Conservation (phyloP, 2,888 invertebrate species). For the Thecocarcelia acutangulata region DNA sequence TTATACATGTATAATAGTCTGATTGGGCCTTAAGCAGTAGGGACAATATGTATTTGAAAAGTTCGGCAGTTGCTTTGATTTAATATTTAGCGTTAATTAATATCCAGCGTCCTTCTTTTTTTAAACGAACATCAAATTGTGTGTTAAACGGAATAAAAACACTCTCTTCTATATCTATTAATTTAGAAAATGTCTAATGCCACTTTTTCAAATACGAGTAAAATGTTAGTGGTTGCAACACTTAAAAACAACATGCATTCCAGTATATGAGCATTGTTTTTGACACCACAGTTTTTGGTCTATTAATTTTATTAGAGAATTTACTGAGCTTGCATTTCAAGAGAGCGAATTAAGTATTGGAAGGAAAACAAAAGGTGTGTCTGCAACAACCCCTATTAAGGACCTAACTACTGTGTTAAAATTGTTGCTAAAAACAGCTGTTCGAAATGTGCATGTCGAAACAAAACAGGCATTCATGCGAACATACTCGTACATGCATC, state of each 20-base stretch:
- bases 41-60: too few relatives aligned
- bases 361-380: conserved; percentile 42
- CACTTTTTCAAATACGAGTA: too few relatives aligned
- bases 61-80: too few relatives aligned
- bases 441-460: conserved; percentile 17
- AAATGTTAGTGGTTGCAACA: too few relatives aligned
- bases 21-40: too few relatives aligned
- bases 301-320: conserved; percentile 10
- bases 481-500: conserved; percentile 1
- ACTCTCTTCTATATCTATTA: too few relatives aligned
- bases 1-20: too few relatives aligned
- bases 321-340: conserved; percentile 24
- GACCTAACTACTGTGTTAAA: conserved; percentile 20
- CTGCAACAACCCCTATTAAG: conserved; percentile 40
- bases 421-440: conserved; percentile 57
- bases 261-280: neutral
- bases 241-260: neutral
- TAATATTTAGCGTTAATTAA: too few relatives aligned
- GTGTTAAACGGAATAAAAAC: too few relatives aligned
- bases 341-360: neutral
- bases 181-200: too few relatives aligned
- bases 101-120: too few relatives aligned
- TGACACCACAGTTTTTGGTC: neutral
- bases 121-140: too few relatives aligned
- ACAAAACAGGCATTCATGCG: neutral